Conservation (phyloP, 2,797 vertebrate genomes). For the Zenarchopterus dispar region DNA sequence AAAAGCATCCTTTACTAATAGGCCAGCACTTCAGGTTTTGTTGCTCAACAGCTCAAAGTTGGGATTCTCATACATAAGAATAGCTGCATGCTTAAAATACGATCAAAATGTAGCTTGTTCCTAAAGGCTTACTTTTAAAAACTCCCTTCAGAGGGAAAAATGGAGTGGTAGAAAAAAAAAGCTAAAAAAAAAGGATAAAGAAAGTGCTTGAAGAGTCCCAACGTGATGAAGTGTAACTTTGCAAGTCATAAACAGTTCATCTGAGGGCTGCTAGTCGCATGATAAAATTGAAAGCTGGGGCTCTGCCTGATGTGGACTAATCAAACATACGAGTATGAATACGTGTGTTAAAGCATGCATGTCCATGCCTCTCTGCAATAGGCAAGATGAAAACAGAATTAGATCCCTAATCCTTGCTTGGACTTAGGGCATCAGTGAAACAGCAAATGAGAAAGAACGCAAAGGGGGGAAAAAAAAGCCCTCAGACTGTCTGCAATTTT, state of each 20-base stretch:
- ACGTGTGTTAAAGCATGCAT: constrained; percentile 53
- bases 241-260: constrained; percentile 3
- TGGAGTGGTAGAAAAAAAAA: too few relatives aligned
- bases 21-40: background rate
- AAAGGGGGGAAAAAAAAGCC: constrained; percentile 25
- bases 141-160: background rate
- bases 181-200: constrained; percentile 2
- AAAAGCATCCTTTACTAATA: background rate
- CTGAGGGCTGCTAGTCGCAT: constrained; percentile 13
- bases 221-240: constrained; percentile 8
- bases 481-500: constrained; percentile 69
- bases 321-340: constrained; percentile 41
- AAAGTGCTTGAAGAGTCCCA: constrained; percentile 11
- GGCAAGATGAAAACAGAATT: constrained; percentile 70
- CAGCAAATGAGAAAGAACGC: constrained; percentile 56
- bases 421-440: constrained; percentile 55
- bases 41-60: background rate
- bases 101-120: constrained; percentile 7
- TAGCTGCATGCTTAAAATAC: background rate
- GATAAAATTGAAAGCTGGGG: constrained; percentile 34
- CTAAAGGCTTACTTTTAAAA: constrained; percentile 13
- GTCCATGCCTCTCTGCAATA: constrained; percentile 53
- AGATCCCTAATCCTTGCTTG: constrained; percentile 65
- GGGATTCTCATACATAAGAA: background rate
- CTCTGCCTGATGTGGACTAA: constrained; percentile 54